These are phyloP conservation scores for Halocynthia roretzi DNA, from an alignment of 23 tunicate genomes.

Conservation along the genomic window DNA sequence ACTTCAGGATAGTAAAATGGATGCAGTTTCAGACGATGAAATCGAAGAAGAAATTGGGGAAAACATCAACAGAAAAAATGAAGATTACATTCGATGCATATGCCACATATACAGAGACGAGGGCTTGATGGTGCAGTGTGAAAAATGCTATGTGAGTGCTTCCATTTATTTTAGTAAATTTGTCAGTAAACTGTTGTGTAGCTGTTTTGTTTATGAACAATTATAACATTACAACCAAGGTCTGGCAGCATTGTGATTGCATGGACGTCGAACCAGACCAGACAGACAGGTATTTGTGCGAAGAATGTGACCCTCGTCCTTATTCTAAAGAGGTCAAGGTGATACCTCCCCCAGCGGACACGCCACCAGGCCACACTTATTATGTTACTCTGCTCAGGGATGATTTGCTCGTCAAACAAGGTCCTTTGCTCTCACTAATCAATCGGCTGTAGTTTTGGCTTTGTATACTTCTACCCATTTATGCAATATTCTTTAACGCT, in stretches of 20 bases:
- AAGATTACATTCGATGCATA: conserved; percentile 80
- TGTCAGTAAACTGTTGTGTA: background rate
- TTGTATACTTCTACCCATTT: background rate
- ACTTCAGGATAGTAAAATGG: background rate
- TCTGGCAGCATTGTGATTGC: conserved; percentile 98
- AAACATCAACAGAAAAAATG: conserved; percentile 44
- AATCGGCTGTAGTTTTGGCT: background rate
- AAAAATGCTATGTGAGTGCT: conserved; percentile 77
- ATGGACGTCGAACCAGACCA: conserved; percentile 54
- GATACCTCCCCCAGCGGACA: conserved; percentile 76
- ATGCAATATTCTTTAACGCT: background rate
- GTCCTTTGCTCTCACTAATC: conserved; percentile 13
- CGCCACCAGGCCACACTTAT: conserved; percentile 94
- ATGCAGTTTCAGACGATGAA: conserved; percentile 4
- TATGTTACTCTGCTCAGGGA: conserved; percentile 65
- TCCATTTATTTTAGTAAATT: background rate
- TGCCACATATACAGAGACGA: conserved; percentile 80
- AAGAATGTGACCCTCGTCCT: conserved; percentile 66
- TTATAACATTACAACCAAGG: conserved; percentile 24
- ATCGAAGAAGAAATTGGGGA: conserved; percentile 3
- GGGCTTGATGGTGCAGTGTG: conserved; percentile 92
- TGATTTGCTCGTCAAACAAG: conserved; percentile 58
- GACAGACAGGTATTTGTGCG: conserved; percentile 65
- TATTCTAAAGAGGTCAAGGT: conserved; percentile 59
- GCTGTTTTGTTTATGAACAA: background rate